Evolutionary conservation across 2,113 vertebrate genomes (phyloP).

Genomic region (Bujurquina vittata): DNA sequence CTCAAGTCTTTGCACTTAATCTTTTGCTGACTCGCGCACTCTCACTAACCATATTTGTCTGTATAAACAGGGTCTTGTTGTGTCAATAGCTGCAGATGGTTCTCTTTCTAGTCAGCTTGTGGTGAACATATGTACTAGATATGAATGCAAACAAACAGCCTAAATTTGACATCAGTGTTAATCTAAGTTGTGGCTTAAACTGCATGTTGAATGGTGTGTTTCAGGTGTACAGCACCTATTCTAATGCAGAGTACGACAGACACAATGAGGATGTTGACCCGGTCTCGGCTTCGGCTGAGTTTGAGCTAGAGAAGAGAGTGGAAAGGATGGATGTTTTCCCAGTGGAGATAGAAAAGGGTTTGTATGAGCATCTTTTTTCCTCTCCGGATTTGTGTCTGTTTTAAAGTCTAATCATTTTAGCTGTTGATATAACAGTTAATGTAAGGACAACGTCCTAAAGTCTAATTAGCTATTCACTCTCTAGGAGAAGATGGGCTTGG

Average conservation of each 20-base stretch:
- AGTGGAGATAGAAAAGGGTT: conserved; percentile 91
- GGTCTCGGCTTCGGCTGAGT: conserved; percentile 90
- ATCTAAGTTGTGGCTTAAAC: not conserved
- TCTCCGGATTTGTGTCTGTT: not conserved
- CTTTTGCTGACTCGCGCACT: not conserved
- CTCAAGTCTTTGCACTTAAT: conserved; percentile 12
- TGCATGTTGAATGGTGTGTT: not conserved
- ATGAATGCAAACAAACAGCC: not conserved
- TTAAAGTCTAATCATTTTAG: not conserved
- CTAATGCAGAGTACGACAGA: conserved; percentile 88
- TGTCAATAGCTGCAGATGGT: conserved; percentile 50
- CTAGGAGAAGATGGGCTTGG: conserved; percentile 88
- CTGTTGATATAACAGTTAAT: not conserved
- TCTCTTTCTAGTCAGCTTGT: conserved; percentile 16
- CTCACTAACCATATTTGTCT: conserved; percentile 38
- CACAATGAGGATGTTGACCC: conserved; percentile 90
- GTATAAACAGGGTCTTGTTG: conserved; percentile 47
- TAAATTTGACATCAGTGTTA: not conserved
- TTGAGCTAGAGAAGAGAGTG: conserved; percentile 92
- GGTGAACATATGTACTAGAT: not conserved
- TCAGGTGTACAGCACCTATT: conserved; percentile 85
- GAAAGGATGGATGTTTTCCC: conserved; percentile 91
- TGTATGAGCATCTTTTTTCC: not conserved
- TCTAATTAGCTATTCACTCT: not conserved
- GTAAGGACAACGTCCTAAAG: not conserved